Conservation (phyloP, 1,140 invertebrate species). For the Musca vetustissima region DNA sequence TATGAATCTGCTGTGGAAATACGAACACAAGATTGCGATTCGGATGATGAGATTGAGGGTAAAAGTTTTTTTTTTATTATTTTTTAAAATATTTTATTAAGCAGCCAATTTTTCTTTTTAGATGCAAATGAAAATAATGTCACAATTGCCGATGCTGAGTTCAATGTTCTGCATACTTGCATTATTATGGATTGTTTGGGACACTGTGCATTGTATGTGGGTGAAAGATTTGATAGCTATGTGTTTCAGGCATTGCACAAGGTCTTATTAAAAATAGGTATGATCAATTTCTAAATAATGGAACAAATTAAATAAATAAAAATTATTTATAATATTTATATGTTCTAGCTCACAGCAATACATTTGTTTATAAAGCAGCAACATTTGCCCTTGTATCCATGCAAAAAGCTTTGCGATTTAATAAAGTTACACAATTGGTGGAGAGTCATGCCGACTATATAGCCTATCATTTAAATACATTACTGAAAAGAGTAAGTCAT, state of each 20-base stretch:
- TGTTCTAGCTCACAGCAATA: constrained; percentile 45
- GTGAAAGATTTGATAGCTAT: constrained; percentile 42
- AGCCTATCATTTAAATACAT: constrained; percentile 59
- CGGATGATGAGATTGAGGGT: constrained; percentile 42
- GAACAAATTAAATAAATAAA: no score
- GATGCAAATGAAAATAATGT: constrained; percentile 27
- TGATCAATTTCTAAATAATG: not conserved
- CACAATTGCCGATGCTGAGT: constrained; percentile 44
- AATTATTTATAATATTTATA: not conserved
- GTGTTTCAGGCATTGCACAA: constrained; percentile 44
- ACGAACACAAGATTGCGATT: constrained; percentile 47
- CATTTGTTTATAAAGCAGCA: constrained; percentile 42
- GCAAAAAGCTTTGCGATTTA: constrained; percentile 54
- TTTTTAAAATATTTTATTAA: constrained; percentile 3
- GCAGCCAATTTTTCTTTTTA: not conserved
- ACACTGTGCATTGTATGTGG: constrained; percentile 40
- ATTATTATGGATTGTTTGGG: constrained; percentile 45
- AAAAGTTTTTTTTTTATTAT: not conserved
- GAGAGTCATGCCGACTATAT: constrained; percentile 61
- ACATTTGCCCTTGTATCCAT: constrained; percentile 56
- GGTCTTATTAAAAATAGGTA: constrained; percentile 42
- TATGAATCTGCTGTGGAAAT: constrained; percentile 52
- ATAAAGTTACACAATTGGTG: constrained; percentile 56
- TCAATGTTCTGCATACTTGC: constrained; percentile 51
- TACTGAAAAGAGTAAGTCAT: constrained; percentile 54